Base-by-base conservation (phyloP, 1,140 invertebrate species). In the Atta texana region DNA sequence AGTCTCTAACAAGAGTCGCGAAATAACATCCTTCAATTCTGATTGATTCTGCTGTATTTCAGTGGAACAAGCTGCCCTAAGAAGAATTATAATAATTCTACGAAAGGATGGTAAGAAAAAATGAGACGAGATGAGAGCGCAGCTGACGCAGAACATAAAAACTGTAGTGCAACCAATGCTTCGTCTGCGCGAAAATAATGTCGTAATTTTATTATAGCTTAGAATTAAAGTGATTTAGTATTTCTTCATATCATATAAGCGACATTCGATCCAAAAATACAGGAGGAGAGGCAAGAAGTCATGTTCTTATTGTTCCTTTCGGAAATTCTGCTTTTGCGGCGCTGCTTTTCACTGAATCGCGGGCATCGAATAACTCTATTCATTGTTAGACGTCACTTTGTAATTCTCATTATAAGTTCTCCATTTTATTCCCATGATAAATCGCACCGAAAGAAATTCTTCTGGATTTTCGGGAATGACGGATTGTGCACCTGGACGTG, bases 401-500 rank as follows among this genome's bases (percentile, higher is more conserved):
- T 18, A 57, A 51, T 16, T 84, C 39, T 72, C 34, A 57, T 81
- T 81, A 72, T 44, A 57, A 66, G 6, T 28, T 81, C 78, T 31
- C 39, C 18, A n/a, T 74, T 87, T 74, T 82, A 89, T 57, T 57
- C 66, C 53, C 24, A 21, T 14, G 31, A 90, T 87, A 87, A 90
- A 89, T 90, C 59, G n/a, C 18, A 68, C 5, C 12, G 39, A 49
- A 66, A 61, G 53, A 51, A 63, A 57, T 39, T 51, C 10, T 18
- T 16, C 34, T 12, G 5, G 14, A 61, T 28, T 39, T 55, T 14
- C 16, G 49, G 64, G 84, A 71, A 61, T 59, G 82, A 89, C 77
- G 85, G 61, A 90, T 87, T n/a, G 88, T 66, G 59, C 28, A 69
- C 57, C n/a, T 82, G 85, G 66, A 74, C 80, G 76, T 68, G 64